Conservation (phyloP, 2,888 invertebrate genomes). For the Mantis religiosa region DNA sequence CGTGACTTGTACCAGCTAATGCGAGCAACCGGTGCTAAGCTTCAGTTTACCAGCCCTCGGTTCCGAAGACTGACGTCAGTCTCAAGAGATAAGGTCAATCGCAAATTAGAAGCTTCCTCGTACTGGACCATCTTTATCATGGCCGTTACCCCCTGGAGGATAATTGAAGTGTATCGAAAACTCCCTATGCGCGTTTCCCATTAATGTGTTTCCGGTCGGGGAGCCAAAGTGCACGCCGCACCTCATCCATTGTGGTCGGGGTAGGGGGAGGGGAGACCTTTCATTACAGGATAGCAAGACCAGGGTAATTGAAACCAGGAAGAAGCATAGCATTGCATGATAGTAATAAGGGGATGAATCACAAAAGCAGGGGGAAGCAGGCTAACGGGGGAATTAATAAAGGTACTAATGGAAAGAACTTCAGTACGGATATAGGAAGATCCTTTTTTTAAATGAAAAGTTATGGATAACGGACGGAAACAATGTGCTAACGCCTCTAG, state of each 20-base stretch:
- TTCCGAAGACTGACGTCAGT: background rate
- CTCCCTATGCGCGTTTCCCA: constrained; percentile 12
- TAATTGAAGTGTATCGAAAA: constrained; percentile 28
- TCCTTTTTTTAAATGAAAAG: background rate
- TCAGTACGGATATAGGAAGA: too few species aligned
- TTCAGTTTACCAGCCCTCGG: too few species aligned
- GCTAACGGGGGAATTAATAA: background rate
- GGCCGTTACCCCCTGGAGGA: background rate
- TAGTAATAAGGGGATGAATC: background rate
- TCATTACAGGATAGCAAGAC: constrained; percentile 13
- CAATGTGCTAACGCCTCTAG: background rate
- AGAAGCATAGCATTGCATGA: background rate
- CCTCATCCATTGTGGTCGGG: constrained; percentile 18
- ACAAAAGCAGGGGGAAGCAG: background rate
- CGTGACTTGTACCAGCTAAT: too few species aligned
- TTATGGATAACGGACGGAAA: background rate
- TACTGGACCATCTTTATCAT: background rate
- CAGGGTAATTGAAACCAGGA: background rate
- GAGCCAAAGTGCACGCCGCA: constrained; percentile 14
- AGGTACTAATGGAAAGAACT: background rate
- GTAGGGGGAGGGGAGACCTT: background rate
- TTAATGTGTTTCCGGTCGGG: constrained; percentile 25
- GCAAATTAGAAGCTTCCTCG: background rate
- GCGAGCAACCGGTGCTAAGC: too few species aligned
- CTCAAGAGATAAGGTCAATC: background rate